Conservation (phyloP, 2,797 vertebrate genomes). For the Adrianichthys oophorus region DNA sequence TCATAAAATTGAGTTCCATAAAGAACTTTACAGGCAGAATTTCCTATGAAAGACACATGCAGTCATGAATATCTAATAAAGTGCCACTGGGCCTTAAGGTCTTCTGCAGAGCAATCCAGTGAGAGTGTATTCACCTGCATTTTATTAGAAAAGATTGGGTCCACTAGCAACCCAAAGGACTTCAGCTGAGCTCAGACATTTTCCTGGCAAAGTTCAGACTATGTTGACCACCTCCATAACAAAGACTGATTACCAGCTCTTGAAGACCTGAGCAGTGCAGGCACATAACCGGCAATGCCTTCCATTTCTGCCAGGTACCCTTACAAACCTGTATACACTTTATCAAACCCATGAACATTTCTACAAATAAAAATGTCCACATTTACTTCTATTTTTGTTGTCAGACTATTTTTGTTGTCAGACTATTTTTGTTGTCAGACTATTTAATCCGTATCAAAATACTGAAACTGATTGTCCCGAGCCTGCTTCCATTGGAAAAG, state of each 20-base stretch:
- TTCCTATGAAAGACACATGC: neutral
- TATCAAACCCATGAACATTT: slow-evolving; percentile 31
- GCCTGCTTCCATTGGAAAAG: no score
- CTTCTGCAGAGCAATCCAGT: slow-evolving; percentile 17
- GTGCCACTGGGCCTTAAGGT: slow-evolving; percentile 27
- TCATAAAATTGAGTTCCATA: neutral
- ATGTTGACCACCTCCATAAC: slow-evolving; percentile 23
- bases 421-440: neutral
- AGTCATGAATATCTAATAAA: slow-evolving; percentile 51
- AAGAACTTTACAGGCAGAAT: neutral
- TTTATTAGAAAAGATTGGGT: slow-evolving; percentile 15
- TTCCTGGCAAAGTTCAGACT: slow-evolving; percentile 39
- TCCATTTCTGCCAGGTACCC: slow-evolving; percentile 16
- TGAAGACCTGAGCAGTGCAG: slow-evolving; percentile 14
- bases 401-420: no score
- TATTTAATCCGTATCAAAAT: no score
- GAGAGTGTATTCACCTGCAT: slow-evolving; percentile 34
- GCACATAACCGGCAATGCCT: slow-evolving; percentile 22
- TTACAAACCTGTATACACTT: slow-evolving; percentile 21
- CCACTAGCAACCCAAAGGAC: slow-evolving; percentile 34
- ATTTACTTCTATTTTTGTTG: slow-evolving; percentile 19
- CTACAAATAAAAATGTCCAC: slow-evolving; percentile 13
- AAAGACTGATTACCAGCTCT: slow-evolving; percentile 43
- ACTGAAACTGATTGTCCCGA: no score
- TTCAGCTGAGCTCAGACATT: slow-evolving; percentile 28